These are phyloP conservation scores for Nasonia longicornis DNA, from an alignment of 1,140 invertebrate genomes.

Conservation along the genomic window DNA sequence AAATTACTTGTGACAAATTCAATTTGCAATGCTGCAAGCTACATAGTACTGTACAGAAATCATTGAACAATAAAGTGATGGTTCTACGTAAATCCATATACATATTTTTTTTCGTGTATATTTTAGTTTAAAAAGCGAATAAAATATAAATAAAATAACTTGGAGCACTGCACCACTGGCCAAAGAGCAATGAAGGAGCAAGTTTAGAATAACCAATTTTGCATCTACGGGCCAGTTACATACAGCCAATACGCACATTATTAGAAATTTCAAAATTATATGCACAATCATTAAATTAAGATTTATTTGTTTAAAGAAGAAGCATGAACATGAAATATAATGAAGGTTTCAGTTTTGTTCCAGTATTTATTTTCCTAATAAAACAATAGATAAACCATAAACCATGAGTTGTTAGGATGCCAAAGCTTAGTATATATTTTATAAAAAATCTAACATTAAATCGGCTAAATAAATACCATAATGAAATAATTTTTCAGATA, in stretches of 20 bases:
- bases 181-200: constrained; percentile 48
- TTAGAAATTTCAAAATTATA: constrained; percentile 30
- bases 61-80: constrained; percentile 23
- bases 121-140: constrained; percentile 16
- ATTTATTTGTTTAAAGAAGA: constrained; percentile 34
- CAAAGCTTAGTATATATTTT: not conserved
- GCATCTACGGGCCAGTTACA: constrained; percentile 42
- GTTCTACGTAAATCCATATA: constrained; percentile 21
- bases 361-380: constrained; percentile 33
- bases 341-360: constrained; percentile 18
- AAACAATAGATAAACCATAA: not conserved
- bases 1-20: constrained; percentile 32
- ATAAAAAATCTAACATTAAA: not conserved
- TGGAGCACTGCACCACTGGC: constrained; percentile 52
- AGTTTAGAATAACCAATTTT: constrained; percentile 37
- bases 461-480: constrained; percentile 31
- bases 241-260: constrained; percentile 2
- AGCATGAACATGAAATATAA: not conserved
- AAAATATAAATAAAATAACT: constrained; percentile 40
- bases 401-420: not conserved
- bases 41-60: constrained; percentile 38
- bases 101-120: constrained; percentile 14
- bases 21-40: constrained; percentile 42
- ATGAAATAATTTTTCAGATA: constrained; percentile 15
- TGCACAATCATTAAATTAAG: not conserved